Conservation (phyloP, 1,140 invertebrate species). For the Halictus rubicundus region DNA sequence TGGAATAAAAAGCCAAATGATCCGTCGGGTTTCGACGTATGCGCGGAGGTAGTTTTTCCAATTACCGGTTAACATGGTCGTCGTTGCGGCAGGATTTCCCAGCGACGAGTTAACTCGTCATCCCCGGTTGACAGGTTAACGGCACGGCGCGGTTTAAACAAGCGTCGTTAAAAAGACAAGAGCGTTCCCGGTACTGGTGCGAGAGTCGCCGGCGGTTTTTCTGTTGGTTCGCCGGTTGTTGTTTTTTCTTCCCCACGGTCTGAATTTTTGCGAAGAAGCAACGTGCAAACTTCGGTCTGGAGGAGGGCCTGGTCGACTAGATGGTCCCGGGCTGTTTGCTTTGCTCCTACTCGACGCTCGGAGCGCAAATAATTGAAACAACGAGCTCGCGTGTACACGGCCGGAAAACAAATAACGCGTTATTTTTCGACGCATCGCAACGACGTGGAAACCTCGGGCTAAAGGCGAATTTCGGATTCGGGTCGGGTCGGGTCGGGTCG, state of each 20-base stretch:
- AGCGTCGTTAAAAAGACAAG: neutral
- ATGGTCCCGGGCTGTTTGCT: neutral
- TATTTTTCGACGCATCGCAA: constrained; percentile 2
- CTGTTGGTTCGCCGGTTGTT: neutral
- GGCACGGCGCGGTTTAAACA: neutral
- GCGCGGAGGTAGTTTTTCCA: neutral
- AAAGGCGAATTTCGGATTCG: too few relatives aligned
- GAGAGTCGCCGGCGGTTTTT: neutral
- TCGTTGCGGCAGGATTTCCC: too few relatives aligned
- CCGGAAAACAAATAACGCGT: constrained; percentile 9
- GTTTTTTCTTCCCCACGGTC: neutral
- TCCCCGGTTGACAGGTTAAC: neutral
- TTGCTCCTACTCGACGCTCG: constrained; percentile 1
- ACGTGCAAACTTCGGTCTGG: too few relatives aligned
- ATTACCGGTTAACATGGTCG: too few relatives aligned
- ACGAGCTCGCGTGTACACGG: neutral
- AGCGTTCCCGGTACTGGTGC: neutral
- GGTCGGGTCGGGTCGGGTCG: too few relatives aligned
- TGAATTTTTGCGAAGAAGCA: neutral
- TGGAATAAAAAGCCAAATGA: too few relatives aligned
- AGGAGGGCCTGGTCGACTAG: too few relatives aligned
- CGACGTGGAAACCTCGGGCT: neutral
- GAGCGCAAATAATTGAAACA: constrained; percentile 13
- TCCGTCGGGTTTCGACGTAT: too few relatives aligned
- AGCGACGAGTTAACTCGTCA: too few relatives aligned